Evolutionary conservation across 2,113 vertebrate genomes (phyloP).

Genomic region (Daubentonia madagascariensis): DNA sequence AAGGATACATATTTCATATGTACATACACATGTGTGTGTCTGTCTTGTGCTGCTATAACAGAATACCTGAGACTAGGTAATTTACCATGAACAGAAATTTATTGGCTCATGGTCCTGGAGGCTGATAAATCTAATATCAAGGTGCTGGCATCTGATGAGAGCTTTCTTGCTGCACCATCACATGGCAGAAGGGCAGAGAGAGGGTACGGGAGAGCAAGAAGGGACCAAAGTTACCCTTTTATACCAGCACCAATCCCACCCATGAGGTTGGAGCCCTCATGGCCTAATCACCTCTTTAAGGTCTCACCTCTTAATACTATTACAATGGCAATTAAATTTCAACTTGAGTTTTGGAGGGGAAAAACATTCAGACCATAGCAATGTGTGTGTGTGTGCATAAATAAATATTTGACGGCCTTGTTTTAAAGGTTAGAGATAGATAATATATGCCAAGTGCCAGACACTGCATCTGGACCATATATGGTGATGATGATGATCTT

Average conservation of each 20-base stretch:
- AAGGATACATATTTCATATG: neutral
- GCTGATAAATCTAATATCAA: neutral
- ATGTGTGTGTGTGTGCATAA: too few relatives aligned
- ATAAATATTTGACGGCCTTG: too few relatives aligned
- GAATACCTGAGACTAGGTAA: neutral
- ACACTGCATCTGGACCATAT: neutral
- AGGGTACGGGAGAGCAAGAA: neutral
- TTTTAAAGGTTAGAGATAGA: neutral
- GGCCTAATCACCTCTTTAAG: neutral
- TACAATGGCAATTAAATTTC: neutral
- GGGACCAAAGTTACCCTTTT: too few relatives aligned
- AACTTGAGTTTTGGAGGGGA: too few relatives aligned
- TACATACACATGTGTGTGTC: neutral
- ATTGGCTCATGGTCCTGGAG: neutral
- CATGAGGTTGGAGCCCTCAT: too few relatives aligned
- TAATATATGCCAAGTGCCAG: neutral
- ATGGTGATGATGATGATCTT: neutral
- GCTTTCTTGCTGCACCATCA: neutral
- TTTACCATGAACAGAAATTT: neutral
- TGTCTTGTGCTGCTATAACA: neutral
- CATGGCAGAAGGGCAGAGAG: neutral
- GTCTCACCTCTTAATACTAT: too few relatives aligned
- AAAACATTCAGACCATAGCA: too few relatives aligned
- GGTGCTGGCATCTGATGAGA: neutral
- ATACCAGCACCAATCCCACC: too few relatives aligned